Base-by-base conservation (phyloP, 2,797 vertebrate species). In the Myotis myotis region DNA sequence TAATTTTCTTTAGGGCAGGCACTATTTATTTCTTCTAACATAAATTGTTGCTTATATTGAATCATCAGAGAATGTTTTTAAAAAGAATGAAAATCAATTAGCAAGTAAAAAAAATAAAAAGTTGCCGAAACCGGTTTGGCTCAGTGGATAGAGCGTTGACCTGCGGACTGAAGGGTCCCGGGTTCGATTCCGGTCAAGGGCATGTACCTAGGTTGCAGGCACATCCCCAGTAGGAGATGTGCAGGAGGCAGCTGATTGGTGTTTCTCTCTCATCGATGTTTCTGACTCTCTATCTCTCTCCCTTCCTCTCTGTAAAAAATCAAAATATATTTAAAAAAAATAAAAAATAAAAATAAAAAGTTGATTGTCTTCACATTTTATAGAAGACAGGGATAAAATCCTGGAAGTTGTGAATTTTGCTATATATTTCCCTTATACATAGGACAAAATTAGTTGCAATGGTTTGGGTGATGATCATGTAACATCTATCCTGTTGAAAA, bases 351-450 rank as follows among this genome's bases (percentile, higher is more conserved):
- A 30, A 49, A 70, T 64, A 79, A 83, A 88, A 74, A 51, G 51
- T 89, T 91, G 53, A 64, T 71, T 92, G 30, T 17, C 36, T 94
- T 49, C 5, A 33, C n/a, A 82, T 91, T 49, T 94, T 93, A 28
- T 68, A 62, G 53, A 92, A 80, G 60, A 75, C 5, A 20, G 16
- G 71, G 36, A 44, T 87, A 72, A 51, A 55, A 60, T 60, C 17
- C 15, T 55, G 33, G 36, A 93, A 66, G 17, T 78, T 85, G 76
- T 36, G 13, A 76, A 88, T 88, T 83, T 38, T 64, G n/a, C 30
- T 70, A 5, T 7, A 2, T 25, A 20, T 70, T 78, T 49, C 22
- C 8, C 8, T 55, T 93, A 71, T 72, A 53, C 5, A 55, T 13
- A 47, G 55, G 51, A 80, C 8, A 36, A 53, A 84, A 44, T 81